Base-by-base conservation (phyloP, 1,140 invertebrate species). In the Ephestia elutella region DNA sequence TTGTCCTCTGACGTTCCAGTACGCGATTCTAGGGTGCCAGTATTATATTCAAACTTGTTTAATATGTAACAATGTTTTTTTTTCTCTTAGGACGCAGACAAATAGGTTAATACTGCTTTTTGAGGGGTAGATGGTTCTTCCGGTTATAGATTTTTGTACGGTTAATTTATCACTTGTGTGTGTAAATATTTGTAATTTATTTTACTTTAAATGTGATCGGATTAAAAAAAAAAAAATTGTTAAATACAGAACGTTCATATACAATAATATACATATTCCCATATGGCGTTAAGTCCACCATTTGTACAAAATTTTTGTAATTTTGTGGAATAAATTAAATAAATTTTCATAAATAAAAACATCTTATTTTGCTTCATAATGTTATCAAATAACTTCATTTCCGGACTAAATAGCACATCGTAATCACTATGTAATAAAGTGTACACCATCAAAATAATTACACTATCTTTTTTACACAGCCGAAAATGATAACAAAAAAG, bases 1-100 rank as follows among this genome's bases (percentile, higher is more conserved):
- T 59, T 49, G 57, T 15, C 49, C 54, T 20, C 20, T 53, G 64
- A 61, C 58, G 59, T 61, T 21, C 35, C 56, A 56, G 19, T 49
- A 20, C 50, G 54, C 44, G 49, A 25, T 53, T 50, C n/a, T 58
- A 18, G 57, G 60, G 38, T 51, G 56, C 59, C 38, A 44, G 38
- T 44, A 44, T 44, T 44, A 44, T 44, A 44, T 44, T 44, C 15
- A 44, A 44, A 44, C 38, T n/a, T 9, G 38, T 44, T 44, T 44
- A 1, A 44, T 5, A 15, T 44, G 13, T 44, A 17, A 44, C 38
- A 44, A 10, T 44, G 2, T 44, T 44, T 44, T 44, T 44, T 44
- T 15, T 1, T 15, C 15, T n/a, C n/a, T n/a, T n/a, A n/a, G 13
- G 38, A 44, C 5, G 15, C 1, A 44, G 15, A 15, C 13, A 3